phyloP scores from a whole-genome alignment of 2,797 vertebrate genomes.

The Chromis chromis region DNA sequence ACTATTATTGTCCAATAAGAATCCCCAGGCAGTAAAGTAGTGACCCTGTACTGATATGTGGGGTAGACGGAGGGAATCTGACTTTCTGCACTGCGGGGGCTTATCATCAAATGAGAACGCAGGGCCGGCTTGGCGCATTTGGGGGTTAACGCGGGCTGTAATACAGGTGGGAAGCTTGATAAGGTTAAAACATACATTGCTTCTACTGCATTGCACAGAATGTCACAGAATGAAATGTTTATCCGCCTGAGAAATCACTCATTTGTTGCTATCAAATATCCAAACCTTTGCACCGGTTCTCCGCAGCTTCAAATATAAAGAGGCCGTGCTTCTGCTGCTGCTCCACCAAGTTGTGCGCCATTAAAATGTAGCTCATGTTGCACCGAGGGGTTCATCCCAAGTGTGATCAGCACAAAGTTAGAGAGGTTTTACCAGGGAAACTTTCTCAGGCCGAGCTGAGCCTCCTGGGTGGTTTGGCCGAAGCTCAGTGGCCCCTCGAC shows the following conservation, averaged over 20 bases:
- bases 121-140: background rate
- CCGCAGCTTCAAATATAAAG: conserved; percentile 1
- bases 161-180: conserved; percentile 31
- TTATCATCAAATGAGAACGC: conserved; percentile 54
- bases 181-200: conserved; percentile 38
- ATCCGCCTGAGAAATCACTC: background rate
- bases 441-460: conserved; percentile 40
- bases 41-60: conserved; percentile 72
- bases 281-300: no score
- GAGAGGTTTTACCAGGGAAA: conserved; percentile 37
- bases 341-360: conserved; percentile 3
- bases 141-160: conserved; percentile 31
- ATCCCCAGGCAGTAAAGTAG: conserved; percentile 61
- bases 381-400: conserved; percentile 43
- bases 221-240: background rate
- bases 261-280: conserved; percentile 6
- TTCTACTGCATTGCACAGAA: conserved; percentile 11
- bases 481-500: conserved; percentile 9
- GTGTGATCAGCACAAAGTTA: conserved; percentile 40
- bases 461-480: conserved; percentile 22
- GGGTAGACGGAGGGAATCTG: conserved; percentile 35
- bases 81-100: conserved; percentile 42
- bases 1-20: conserved; percentile 80
- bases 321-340: background rate
- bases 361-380: conserved; percentile 46